Percentiles rank a stretch among this genome's conserved stretches.
These are phyloP conservation scores for Drosophila trapezifrons DNA, from an alignment of 1,140 invertebrate genomes.

Conservation along the genomic window DNA sequence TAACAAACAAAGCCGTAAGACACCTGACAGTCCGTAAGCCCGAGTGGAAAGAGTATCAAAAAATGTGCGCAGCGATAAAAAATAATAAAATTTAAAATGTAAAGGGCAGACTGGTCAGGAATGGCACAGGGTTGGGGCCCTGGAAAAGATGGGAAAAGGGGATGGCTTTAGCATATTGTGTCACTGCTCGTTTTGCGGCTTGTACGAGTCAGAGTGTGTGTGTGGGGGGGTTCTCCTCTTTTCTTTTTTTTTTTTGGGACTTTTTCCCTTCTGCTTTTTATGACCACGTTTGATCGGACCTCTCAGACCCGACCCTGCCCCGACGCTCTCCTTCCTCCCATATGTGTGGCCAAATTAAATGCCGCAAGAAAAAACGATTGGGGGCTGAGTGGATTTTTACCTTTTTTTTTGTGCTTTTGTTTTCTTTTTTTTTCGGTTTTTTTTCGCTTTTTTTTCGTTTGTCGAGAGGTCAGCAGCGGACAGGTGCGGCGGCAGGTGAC, in stretches of 20 bases:
- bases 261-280: constrained; percentile 48
- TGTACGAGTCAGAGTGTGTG: constrained; percentile 30
- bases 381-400: constrained; percentile 41
- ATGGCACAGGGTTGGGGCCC: neutral
- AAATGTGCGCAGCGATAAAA: constrained; percentile 67
- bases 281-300: constrained; percentile 48
- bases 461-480: constrained; percentile 34
- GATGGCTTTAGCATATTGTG: constrained; percentile 65
- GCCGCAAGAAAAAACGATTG: constrained; percentile 52
- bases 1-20: neutral
- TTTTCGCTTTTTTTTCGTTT: neutral
- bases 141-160: constrained; percentile 1
- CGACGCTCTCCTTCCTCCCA: neutral
- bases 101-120: constrained; percentile 30
- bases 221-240: constrained; percentile 17
- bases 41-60: neutral
- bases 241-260: neutral
- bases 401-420: constrained; percentile 35
- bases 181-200: constrained; percentile 75
- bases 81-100: constrained; percentile 74
- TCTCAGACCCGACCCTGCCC: constrained; percentile 2
- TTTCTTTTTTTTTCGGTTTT: constrained; percentile 5
- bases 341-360: constrained; percentile 56
- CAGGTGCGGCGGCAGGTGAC: constrained; percentile 50
- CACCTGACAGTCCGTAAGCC: neutral